phyloP scores from a whole-genome alignment of 2,888 invertebrate species.

The Clistopyga incitator region DNA sequence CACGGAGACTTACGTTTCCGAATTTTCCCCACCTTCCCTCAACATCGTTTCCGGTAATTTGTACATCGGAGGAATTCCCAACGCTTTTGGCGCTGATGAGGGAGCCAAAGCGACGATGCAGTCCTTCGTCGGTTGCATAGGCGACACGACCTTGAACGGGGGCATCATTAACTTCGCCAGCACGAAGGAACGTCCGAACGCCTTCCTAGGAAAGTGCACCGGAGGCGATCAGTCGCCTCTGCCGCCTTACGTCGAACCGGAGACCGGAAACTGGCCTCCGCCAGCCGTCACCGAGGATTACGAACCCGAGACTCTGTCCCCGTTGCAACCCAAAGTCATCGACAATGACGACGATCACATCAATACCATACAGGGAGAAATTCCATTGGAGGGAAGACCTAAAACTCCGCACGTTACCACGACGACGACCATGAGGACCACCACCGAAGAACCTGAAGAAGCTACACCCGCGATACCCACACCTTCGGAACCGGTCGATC shows the following conservation, averaged over 20 bases:
- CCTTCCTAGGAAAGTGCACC: conserved; percentile 87
- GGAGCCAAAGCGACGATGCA: conserved; percentile 85
- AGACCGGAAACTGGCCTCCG: conserved; percentile 68
- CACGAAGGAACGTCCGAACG: conserved; percentile 87
- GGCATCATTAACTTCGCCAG: conserved; percentile 92
- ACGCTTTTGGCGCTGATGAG: conserved; percentile 85
- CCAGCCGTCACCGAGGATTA: conserved; percentile 57
- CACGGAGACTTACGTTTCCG: conserved; percentile 88
- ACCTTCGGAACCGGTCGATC: conserved; percentile 79
- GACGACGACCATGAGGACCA: background rate
- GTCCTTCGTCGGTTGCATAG: conserved; percentile 95
- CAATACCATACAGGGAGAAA: background rate
- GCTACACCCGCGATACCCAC: conserved; percentile 80
- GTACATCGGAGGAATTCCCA: conserved; percentile 95
- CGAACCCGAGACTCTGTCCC: conserved; percentile 40
- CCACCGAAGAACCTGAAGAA: conserved; percentile 74
- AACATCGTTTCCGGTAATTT: conserved; percentile 89
- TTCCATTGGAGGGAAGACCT: conserved; percentile 65
- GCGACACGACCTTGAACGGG: conserved; percentile 95
- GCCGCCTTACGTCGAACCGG: conserved; percentile 66
- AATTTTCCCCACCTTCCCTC: conserved; percentile 86
- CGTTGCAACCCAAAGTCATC: conserved; percentile 60
- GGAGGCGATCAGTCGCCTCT: conserved; percentile 78
- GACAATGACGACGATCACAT: conserved; percentile 57
- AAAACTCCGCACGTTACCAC: background rate